Conservation (phyloP, 2,888 invertebrate genomes). For the Campoplex capitator region DNA sequence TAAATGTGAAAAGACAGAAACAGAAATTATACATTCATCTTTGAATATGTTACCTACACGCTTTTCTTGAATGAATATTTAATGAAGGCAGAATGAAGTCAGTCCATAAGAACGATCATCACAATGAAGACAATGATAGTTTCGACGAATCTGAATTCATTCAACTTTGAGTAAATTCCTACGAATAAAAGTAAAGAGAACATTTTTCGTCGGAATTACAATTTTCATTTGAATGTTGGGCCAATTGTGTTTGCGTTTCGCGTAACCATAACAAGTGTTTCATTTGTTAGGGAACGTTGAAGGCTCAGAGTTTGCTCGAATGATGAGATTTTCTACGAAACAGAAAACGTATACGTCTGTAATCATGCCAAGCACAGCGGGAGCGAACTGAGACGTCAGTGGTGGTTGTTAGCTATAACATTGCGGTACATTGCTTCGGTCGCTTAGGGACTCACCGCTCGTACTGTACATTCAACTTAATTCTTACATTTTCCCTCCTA, state of each 20-base stretch:
- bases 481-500: conserved; percentile 60
- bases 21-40: neutral
- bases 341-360: conserved; percentile 51
- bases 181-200: conserved; percentile 19
- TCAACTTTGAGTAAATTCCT: neutral
- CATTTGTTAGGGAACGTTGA: conserved; percentile 57
- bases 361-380: conserved; percentile 47
- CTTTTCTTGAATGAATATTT: neutral
- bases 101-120: neutral
- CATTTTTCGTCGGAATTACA: conserved; percentile 32
- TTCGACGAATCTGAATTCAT: neutral
- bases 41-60: neutral
- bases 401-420: conserved; percentile 54
- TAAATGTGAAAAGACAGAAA: neutral
- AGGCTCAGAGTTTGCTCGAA: conserved; percentile 14
- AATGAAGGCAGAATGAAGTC: neutral
- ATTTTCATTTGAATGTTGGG: conserved; percentile 9
- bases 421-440: conserved; percentile 60
- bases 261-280: conserved; percentile 59
- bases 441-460: conserved; percentile 60
- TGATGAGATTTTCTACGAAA: conserved; percentile 34
- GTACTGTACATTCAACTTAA: conserved; percentile 66
- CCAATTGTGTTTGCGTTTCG: conserved; percentile 50
- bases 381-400: conserved; percentile 28
- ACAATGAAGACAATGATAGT: neutral